Percentiles rank a stretch among this genome's conserved stretches.
phyloP scores from a whole-genome alignment of 92 coral and sea anemone genomes.

The Hydrozoanthus gracilis region DNA sequence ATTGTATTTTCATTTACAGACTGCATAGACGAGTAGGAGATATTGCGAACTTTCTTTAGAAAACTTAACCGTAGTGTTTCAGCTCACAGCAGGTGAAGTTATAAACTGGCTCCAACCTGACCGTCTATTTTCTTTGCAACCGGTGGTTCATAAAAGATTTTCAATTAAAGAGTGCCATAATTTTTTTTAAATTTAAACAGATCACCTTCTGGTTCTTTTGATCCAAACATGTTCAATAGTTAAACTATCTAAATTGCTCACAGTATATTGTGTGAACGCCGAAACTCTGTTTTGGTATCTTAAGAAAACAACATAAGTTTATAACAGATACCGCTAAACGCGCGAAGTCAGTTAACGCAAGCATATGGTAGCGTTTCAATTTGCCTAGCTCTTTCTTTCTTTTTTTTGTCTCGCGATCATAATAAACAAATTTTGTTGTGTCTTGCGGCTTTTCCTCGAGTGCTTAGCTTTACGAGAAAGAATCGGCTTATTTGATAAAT shows the following conservation, averaged over 20 bases:
- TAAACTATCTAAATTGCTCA: background rate
- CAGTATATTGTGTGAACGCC: background rate
- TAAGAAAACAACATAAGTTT: background rate
- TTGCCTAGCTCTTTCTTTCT: background rate
- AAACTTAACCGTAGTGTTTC: background rate
- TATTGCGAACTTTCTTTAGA: background rate
- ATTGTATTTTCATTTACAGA: background rate
- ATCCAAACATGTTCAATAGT: background rate
- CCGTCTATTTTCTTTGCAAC: background rate
- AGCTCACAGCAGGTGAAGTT: constrained; percentile 20
- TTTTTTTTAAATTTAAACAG: background rate
- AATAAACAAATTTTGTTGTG: constrained; percentile 15
- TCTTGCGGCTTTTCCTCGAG: constrained; percentile 47
- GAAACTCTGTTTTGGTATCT: background rate
- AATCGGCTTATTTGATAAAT: constrained; percentile 8
- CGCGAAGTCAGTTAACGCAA: background rate
- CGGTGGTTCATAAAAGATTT: background rate
- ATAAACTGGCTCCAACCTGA: constrained; percentile 10
- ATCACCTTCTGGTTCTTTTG: background rate
- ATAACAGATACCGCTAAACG: background rate
- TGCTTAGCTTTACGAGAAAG: constrained; percentile 15
- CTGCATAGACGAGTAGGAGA: background rate
- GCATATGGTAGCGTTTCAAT: background rate
- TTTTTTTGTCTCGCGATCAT: background rate
- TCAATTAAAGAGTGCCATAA: background rate